Evolutionary conservation across 2,797 vertebrate species (phyloP).

Genomic region (Xenops minutus): DNA sequence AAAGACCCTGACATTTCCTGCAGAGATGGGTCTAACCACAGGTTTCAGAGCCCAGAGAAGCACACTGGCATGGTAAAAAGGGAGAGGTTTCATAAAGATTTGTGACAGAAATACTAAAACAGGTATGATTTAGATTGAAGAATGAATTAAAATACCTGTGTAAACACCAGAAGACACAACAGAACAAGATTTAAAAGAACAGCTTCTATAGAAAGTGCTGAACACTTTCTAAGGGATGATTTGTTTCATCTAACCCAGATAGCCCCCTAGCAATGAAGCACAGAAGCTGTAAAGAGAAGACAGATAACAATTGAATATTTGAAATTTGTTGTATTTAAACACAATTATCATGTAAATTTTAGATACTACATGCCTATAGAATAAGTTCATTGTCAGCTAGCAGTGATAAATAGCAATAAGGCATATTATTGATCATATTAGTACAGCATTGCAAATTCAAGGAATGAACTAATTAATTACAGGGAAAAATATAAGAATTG

Average conservation of each 20-base stretch:
- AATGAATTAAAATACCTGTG: neutral
- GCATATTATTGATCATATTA: neutral
- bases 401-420: neutral
- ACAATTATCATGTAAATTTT: neutral
- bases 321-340: neutral
- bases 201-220: neutral
- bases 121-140: neutral
- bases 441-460: neutral
- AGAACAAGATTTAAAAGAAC: neutral
- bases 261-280: neutral
- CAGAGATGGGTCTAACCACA: neutral
- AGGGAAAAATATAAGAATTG: neutral
- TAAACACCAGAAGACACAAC: neutral
- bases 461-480: neutral
- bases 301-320: neutral
- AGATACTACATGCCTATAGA: neutral
- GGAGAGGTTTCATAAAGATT: neutral
- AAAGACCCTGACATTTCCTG: neutral
- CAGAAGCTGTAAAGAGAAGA: neutral
- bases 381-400: neutral
- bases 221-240: neutral
- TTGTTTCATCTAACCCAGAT: neutral
- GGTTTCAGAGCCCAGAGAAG: neutral
- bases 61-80: neutral
- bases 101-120: neutral